Base-by-base conservation (phyloP, 2,797 vertebrate species). In the Acanthurus lineatus region DNA sequence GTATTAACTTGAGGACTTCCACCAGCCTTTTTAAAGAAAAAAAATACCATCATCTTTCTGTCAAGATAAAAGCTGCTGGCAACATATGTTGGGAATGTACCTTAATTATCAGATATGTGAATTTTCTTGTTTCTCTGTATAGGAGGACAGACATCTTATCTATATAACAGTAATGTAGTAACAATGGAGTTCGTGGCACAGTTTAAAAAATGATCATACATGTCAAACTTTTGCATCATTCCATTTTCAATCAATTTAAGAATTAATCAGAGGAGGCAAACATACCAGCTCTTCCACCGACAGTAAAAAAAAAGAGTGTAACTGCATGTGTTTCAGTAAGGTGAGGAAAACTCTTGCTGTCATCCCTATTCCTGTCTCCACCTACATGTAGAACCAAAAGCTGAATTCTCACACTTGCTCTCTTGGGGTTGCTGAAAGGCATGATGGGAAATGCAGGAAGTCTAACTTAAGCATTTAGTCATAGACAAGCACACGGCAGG, bases 371-470 rank as follows among this genome's bases (percentile, higher is more conserved):
- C 79, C 68, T 83, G 77, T 85, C 83, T 84, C 81, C 84, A 75
- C 87, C 86, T 81, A 87, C 87, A 72, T 65, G 42, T 22, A 56
- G 9, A 80, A 70, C 76, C 44, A 60, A n/a, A 14, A 54, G 47
- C 78, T 69, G 40, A 75, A 68, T 69, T 59, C 76, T 86, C 81
- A 79, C 63, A n/a, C 32, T 69, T 67, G 38, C 51, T 81, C 86
- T 74, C 86, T 22, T 57, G 73, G 58, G 81, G 61, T 52, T 58
- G 56, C 22, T 70, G 64, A 81, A 76, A 75, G 12, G 87, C 79
- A 88, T 89, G 70, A 81, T 87, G 88, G 90, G 88, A 88, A 80
- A 79, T 78, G 73, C 72, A 81, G 83, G 79, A 82, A 57, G 15
- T 69, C 4, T 9, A 22, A 65, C 5, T 17, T 22, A 15, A 72